Conservation (phyloP, 2,888 invertebrate species). For the Orthosia gracilis region DNA sequence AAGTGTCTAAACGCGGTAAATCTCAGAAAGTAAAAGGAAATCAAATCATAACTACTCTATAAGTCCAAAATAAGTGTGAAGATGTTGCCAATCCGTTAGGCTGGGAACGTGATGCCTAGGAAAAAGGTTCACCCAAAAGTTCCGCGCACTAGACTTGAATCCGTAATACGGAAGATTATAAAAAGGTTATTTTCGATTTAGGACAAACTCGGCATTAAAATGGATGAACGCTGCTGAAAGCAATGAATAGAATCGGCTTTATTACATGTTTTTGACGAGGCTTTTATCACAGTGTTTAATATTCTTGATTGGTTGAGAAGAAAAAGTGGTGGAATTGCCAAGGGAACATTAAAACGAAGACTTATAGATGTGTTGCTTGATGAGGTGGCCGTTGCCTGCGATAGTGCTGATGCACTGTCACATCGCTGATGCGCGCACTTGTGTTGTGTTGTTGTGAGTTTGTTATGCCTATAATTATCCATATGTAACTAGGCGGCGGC, state of each 20-base stretch:
- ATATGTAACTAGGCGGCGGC: no score
- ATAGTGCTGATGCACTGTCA: no score
- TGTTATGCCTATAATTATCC: no score
- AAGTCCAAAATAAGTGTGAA: slow-evolving; percentile 36
- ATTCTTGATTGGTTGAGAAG: no score
- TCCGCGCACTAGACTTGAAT: slow-evolving; percentile 57
- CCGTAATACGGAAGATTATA: slow-evolving; percentile 54
- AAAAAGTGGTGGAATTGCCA: no score
- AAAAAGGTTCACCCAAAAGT: slow-evolving; percentile 55
- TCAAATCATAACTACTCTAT: background rate
- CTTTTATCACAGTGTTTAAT: no score
- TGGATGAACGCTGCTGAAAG: slow-evolving; percentile 15
- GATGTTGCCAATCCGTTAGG: slow-evolving; percentile 29
- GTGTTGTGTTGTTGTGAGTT: no score
- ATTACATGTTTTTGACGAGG: slow-evolving; percentile 19
- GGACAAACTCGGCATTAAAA: slow-evolving; percentile 31
- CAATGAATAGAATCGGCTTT: slow-evolving; percentile 28
- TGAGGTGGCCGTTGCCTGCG: no score
- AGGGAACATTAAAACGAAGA: no score
- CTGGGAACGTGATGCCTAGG: slow-evolving; percentile 28
- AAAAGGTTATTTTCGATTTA: slow-evolving; percentile 54
- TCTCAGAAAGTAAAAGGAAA: slow-evolving; percentile 15
- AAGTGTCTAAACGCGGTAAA: slow-evolving; percentile 4
- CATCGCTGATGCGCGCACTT: no score
- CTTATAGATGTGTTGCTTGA: no score